Base-by-base conservation (phyloP, 2,797 vertebrate genomes). In the Tamandua tetradactyla region DNA sequence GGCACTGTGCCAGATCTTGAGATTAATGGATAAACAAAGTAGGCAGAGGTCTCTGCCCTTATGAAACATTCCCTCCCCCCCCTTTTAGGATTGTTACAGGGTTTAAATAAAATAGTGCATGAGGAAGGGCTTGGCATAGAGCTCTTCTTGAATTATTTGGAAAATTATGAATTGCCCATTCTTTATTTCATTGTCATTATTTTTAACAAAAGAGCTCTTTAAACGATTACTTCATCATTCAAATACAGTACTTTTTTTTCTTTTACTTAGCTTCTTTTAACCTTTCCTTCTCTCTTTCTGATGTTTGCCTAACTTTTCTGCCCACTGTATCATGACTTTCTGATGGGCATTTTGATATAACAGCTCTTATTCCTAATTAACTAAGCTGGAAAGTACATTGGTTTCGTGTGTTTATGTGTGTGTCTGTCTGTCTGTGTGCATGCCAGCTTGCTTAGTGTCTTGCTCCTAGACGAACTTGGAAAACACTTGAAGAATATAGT, bases 181-280 rank as follows among this genome's bases (percentile, higher is more conserved):
- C 37, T 91, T 40, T 5, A 35, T 7, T 42, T 55, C 22, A 11
- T 69, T 93, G 75, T 42, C 25, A 32, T 91, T 88, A 83, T 94
- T 90, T 76, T 82, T 64, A 80, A 57, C 35, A 37, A 15, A 8
- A 76, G n/a, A 68, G 79, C 25, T 72, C 37, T 78, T 8, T n/a
- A 42, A 90, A 86, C 55, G 91, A 95, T 59, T 11, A 92, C 17
- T 69, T 93, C 40, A 62, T 93, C 93, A 42, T 84, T 94, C 74
- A 42, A 23, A 93, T 17, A 23, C 23, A 42, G 4, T n/a, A n/a
- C n/a, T n/a, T 52, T 35, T 89, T 75, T 80, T 40, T 55, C n/a
- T 4, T 32, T 69, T 62, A 57, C 30, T 30, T 7, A 55, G 55
- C 57, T 32, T 76, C 12, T 90, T 89, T 85, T 47, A 86, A 30